Base-by-base conservation (phyloP, 2,888 invertebrate species). In the Drosophila tanythrix region DNA sequence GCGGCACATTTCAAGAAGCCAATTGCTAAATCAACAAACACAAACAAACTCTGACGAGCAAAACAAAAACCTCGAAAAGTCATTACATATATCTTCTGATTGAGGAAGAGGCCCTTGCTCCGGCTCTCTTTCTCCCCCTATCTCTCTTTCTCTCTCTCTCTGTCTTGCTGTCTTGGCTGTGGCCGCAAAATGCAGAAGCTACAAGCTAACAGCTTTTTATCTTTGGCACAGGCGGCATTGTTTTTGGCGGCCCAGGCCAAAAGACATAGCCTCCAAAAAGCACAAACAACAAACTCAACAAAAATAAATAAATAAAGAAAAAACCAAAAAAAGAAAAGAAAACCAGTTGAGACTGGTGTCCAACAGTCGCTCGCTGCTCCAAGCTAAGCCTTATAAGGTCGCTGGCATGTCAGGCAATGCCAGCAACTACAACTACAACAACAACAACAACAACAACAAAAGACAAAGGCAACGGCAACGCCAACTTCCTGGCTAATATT, bases 201-300 rank as follows among this genome's bases (percentile, higher is more conserved):
- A 90, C 90, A 85, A 90, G 89, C 90, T 90, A 90, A 90, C 90
- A 90, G 90, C 90, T 90, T 90, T 90, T 90, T 89, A 88, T 88
- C 88, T 88, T 83, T 82, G 79, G 83, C 87, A 80, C 71, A 82
- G 84, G 84, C 88, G 83, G 82, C 83, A 69, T 84, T 84, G 81
- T 84, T 86, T 85, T 86, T 83, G 82, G 81, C 79, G 76, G 81
- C 63, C 70, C 78, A 72, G 53, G 78, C 75, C 76, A 81, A 78
- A 81, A 75, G 67, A 66, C 35, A 53, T 43, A 60, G 66, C 58
- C 58, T 66, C 73, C 53, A 65, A 76, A 64, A 57, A 15, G 27
- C 27, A 29, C 25, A n/a, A 51, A 66, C 31, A 66, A 61, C 60
- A 70, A 68, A 73, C 25, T 36, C 8, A 51, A 66, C 31, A 68